Percentiles rank a stretch among this genome's conserved stretches.
phyloP scores from a whole-genome alignment of 2,888 invertebrate genomes.

The Steinernema carpocapsae region DNA sequence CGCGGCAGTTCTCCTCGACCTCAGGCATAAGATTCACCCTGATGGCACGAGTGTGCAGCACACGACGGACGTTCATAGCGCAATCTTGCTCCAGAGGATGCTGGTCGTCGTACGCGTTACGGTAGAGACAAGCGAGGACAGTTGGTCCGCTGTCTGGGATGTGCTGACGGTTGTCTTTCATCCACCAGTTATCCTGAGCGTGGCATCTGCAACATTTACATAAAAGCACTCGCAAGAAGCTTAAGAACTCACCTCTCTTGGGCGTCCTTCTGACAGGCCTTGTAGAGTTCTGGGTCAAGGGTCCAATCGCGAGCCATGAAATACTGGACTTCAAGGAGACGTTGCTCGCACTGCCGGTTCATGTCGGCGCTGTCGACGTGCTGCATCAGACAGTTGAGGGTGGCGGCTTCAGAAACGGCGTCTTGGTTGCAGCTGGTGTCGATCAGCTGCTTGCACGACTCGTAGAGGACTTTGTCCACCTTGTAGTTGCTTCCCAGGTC shows the following conservation, averaged over 20 bases:
- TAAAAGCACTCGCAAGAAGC: neutral
- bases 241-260: slow-evolving; percentile 71
- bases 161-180: slow-evolving; percentile 50
- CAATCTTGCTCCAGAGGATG: slow-evolving; percentile 72
- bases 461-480: slow-evolving; percentile 76
- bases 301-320: slow-evolving; percentile 94
- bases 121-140: slow-evolving; percentile 87
- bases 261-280: slow-evolving; percentile 87
- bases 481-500: slow-evolving; percentile 95
- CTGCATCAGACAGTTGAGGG: slow-evolving; percentile 92
- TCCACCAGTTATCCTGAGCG: slow-evolving; percentile 65
- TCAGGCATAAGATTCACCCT: slow-evolving; percentile 92
- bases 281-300: slow-evolving; percentile 85
- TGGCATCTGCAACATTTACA: slow-evolving; percentile 52
- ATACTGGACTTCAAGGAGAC: slow-evolving; percentile 92
- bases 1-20: slow-evolving; percentile 86
- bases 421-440: slow-evolving; percentile 55
- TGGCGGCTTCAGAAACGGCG: slow-evolving; percentile 62
- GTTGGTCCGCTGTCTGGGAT: slow-evolving; percentile 81
- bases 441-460: slow-evolving; percentile 61
- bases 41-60: slow-evolving; percentile 89
- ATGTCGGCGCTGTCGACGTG: slow-evolving; percentile 80
- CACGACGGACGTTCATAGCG: slow-evolving; percentile 80
- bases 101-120: slow-evolving; percentile 72
- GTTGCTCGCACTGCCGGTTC: slow-evolving; percentile 86